Base-by-base conservation (phyloP, 2,888 invertebrate genomes). In the Pachydiplax longipennis region DNA sequence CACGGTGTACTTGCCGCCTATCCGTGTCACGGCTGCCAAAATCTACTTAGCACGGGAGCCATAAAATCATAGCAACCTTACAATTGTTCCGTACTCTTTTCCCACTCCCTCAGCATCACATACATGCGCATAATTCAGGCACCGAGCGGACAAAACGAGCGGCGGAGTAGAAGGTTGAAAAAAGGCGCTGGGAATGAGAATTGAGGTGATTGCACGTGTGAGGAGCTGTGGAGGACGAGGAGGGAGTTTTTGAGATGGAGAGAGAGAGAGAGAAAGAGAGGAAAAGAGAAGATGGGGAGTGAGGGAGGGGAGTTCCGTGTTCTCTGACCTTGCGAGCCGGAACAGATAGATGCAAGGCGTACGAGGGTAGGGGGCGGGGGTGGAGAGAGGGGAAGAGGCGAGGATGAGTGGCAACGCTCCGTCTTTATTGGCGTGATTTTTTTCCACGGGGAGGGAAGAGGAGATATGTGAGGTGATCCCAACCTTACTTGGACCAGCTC, bases 291-390 rank as follows among this genome's bases (percentile, higher is more conserved):
- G 15, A 48, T 8, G 44, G 12, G 25, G 58, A 53, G 83, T 25
- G 53, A 58, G 58, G 87, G 58, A 31, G 61, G n/a, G 35, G 87
- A 87, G 87, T 87, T 87, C 87, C 87, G 87, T 87, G 87, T 87
- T 87, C 87, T 87, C 61, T 87, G 87, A 87, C 87, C 87, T 87
- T 87, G 87, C 61, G 87, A 87, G 87, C 87, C 87, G 87, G 87
- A 87, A 87, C 87, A 87, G 87, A 61, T 58, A 58, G 83, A 40
- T 25, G 35, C 53, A 83, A 58, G 58, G 58, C 44, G 81, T n/a
- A n/a, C n/a, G n/a, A 82, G 53, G 58, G 83, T 10, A 25, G 58
- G 58, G 58, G 53, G 58, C 8, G 58, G 40, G 87, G 13, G 35
- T 15, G 35, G 80, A 80, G 37, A 37, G 6, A 18, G 35, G 81